phyloP scores from a whole-genome alignment of 1,140 invertebrate species.

The Radopholus similis region DNA sequence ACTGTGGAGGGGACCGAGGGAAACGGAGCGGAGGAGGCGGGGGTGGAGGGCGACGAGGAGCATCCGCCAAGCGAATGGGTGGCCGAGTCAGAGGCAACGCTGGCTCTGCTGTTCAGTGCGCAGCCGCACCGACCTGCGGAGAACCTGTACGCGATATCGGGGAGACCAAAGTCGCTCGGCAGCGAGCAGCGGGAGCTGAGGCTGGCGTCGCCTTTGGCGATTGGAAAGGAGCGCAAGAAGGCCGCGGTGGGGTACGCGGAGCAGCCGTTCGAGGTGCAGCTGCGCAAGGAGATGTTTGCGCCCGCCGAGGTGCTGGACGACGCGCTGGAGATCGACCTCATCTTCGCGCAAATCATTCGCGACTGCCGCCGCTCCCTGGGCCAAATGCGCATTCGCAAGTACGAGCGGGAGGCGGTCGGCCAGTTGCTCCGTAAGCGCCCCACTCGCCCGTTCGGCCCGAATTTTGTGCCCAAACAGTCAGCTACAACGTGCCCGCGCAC shows the following conservation, averaged over 20 bases:
- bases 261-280: conserved; percentile 22
- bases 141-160: neutral
- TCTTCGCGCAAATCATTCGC: conserved; percentile 19
- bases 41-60: neutral
- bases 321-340: conserved; percentile 22
- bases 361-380: conserved; percentile 23
- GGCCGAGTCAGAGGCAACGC: neutral
- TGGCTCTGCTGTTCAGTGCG: neutral
- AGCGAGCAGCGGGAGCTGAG: no score
- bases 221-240: neutral
- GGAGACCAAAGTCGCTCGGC: no score
- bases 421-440: conserved; percentile 27
- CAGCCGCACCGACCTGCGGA: neutral
- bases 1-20: neutral
- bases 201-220: neutral
- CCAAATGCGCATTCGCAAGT: conserved; percentile 28
- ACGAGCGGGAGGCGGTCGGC: conserved; percentile 29
- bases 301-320: conserved; percentile 27
- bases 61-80: neutral
- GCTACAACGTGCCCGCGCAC: conserved; percentile 22
- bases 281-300: conserved; percentile 3
- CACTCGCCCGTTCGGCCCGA: neutral
- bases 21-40: neutral
- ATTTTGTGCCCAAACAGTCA: neutral
- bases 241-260: conserved; percentile 11